Conservation (phyloP, 1,140 invertebrate genomes). For the Reticulitermes speratus region DNA sequence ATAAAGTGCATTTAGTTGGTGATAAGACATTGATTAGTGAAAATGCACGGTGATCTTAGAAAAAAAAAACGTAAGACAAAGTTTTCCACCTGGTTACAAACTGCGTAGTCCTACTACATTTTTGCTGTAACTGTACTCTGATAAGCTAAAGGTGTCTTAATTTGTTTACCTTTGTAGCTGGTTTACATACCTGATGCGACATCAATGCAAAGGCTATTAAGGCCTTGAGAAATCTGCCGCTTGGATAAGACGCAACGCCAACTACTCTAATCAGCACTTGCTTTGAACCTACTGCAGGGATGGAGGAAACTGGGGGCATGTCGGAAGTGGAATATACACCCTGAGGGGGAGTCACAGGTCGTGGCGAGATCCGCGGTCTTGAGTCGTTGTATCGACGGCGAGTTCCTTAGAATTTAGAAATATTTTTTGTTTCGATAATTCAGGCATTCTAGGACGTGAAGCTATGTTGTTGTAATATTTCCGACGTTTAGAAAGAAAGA, state of each 20-base stretch:
- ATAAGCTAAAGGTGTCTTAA: neutral
- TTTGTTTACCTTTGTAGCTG: neutral
- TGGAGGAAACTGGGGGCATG: neutral
- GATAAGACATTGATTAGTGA: no score
- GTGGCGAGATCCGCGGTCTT: neutral
- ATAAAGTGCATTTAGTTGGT: no score
- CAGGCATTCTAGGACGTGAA: no score
- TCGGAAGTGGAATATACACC: neutral
- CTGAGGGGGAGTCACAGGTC: neutral
- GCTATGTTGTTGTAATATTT: no score
- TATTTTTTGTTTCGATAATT: no score
- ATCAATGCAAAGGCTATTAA: slow-evolving; percentile 1
- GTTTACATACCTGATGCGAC: neutral
- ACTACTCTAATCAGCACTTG: neutral
- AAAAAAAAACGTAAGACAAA: no score
- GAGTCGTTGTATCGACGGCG: neutral
- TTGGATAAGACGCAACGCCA: neutral
- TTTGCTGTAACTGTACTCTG: no score
- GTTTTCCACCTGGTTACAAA: no score
- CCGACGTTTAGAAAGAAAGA: no score
- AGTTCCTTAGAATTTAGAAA: no score
- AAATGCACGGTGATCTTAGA: no score
- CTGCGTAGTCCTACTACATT: no score
- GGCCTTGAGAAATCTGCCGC: neutral
- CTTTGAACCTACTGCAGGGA: neutral